Evolutionary conservation across 2,888 invertebrate genomes (phyloP), one percentile per base, ranked within the genome.

Genomic region (Nebria salina): DNA sequence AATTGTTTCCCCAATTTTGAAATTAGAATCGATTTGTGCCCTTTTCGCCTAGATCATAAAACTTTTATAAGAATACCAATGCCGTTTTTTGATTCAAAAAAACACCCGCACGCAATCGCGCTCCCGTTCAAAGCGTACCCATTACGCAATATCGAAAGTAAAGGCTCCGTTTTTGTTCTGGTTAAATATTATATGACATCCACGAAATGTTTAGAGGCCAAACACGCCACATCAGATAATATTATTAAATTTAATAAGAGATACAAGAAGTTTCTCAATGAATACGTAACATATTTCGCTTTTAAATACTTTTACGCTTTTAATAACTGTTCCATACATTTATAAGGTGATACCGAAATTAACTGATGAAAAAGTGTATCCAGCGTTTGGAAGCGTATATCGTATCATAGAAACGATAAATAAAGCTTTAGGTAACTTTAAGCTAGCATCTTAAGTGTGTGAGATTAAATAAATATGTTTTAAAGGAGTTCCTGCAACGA

Each of bases 291-390:
- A 15, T 77, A 5, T 70, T 11, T 26, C 2, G 34, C 11, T 0
- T 42, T 13, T 73, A 9, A 34, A 15, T 42, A n/a, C n/a, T n/a
- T n/a, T n/a, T n/a, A n/a, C n/a, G n/a, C n/a, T n/a, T n/a, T n/a
- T n/a, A n/a, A n/a, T n/a, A n/a, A n/a, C n/a, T n/a, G n/a, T n/a
- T n/a, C n/a, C n/a, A n/a, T n/a, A n/a, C n/a, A n/a, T 34, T 34
- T 34, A 82, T 74, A 81, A 87, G 89, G 88, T 92, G 2, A 84
- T 90, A 8, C 91, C 91, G 0, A 92, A 91, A 85, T 88, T 93
- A 20, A 89, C 89, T 75, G 93, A 93, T 84, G 92, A 93, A 7
- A 89, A 90, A 82, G 90, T 93, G 84, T 94, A 93, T 84, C 88
- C 92, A 3, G 92, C 88, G 13, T 89, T 89, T 82, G 89, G 89